Conservation (phyloP, 2,888 invertebrate species). For the Sialis fuliginosa region DNA sequence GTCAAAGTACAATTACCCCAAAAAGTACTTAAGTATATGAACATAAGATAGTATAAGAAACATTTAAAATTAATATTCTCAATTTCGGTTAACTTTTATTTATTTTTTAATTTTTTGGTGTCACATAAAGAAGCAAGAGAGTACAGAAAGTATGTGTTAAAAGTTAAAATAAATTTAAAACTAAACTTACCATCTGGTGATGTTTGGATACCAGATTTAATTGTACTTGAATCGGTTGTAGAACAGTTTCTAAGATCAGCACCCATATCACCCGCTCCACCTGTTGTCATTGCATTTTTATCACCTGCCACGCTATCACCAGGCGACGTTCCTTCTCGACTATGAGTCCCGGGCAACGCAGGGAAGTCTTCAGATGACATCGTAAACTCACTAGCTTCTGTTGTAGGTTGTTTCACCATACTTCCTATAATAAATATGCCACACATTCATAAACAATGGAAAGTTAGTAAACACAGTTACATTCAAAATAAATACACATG, state of each 20-base stretch:
- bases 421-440: slow-evolving; percentile 43
- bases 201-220: slow-evolving; percentile 69
- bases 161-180: too few relatives aligned
- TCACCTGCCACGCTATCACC: slow-evolving; percentile 31
- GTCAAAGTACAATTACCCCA: too few relatives aligned
- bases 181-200: slow-evolving; percentile 63
- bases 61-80: too few relatives aligned
- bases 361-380: slow-evolving; percentile 99
- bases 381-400: slow-evolving; percentile 84
- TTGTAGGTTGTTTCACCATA: slow-evolving; percentile 88
- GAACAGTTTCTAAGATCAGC: slow-evolving; percentile 15
- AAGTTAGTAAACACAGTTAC: too few relatives aligned
- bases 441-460: too few relatives aligned
- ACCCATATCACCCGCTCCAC: slow-evolving; percentile 25
- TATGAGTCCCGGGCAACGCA: slow-evolving; percentile 87
- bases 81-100: too few relatives aligned
- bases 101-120: too few relatives aligned
- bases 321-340: slow-evolving; percentile 47
- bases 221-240: slow-evolving; percentile 13
- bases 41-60: too few relatives aligned
- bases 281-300: slow-evolving; percentile 21
- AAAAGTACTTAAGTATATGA: too few relatives aligned
- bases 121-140: too few relatives aligned
- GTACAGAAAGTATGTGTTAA: too few relatives aligned
- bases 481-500: too few relatives aligned